phyloP scores from a whole-genome alignment of 2,113 vertebrate species.

The Kryptolebias marmoratus region DNA sequence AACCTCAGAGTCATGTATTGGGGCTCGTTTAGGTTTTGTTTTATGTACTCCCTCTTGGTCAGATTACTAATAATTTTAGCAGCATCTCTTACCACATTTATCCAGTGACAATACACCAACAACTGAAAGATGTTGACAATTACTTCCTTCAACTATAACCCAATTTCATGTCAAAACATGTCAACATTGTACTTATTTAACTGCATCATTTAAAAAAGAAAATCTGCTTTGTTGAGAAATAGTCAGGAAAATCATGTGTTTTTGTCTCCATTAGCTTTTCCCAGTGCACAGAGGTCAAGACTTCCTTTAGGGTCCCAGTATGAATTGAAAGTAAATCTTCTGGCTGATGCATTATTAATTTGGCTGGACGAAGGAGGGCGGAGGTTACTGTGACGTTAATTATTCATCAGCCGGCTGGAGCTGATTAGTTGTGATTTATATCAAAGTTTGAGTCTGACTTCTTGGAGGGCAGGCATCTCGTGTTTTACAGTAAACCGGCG shows the following conservation, averaged over 20 bases:
- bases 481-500: constrained; percentile 39
- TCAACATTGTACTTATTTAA: neutral
- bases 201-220: neutral
- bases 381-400: constrained; percentile 72
- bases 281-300: constrained; percentile 44
- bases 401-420: constrained; percentile 63
- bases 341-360: constrained; percentile 69
- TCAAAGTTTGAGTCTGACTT: constrained; percentile 18
- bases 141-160: constrained; percentile 14
- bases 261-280: constrained; percentile 20
- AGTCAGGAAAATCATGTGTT: constrained; percentile 1
- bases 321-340: constrained; percentile 66
- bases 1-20: too few species aligned
- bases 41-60: too few species aligned
- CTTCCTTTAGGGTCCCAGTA: constrained; percentile 42
- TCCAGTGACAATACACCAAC: neutral
- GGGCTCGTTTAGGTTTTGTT: too few species aligned
- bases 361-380: constrained; percentile 39
- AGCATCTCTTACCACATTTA: too few species aligned
- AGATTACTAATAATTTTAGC: too few species aligned
- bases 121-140: neutral
- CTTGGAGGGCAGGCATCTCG: neutral
- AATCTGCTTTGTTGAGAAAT: neutral
- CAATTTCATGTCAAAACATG: neutral
- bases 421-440: constrained; percentile 44